Evolutionary conservation across 2,888 invertebrate genomes (phyloP).

Genomic region (Tricholauxania praeusta): DNA sequence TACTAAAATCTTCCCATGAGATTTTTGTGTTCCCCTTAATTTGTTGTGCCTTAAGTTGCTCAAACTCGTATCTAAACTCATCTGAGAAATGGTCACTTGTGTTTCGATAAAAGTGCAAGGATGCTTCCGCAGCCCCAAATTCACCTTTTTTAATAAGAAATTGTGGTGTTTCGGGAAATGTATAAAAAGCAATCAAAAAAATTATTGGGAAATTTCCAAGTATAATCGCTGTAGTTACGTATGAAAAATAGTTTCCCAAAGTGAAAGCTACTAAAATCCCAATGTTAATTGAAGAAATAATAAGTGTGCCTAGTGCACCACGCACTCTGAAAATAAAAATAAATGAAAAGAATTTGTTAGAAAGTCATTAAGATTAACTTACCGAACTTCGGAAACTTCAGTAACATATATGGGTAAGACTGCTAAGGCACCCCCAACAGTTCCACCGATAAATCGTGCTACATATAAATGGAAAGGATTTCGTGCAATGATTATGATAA

Average conservation of each 20-base stretch:
- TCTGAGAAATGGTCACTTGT: conserved; percentile 53
- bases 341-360: not conserved
- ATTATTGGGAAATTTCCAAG: conserved; percentile 51
- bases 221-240: conserved; percentile 55
- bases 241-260: conserved; percentile 59
- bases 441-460: conserved; percentile 59
- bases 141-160: conserved; percentile 56
- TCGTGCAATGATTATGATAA: conserved; percentile 56
- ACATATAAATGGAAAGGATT: conserved; percentile 57
- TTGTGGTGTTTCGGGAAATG: conserved; percentile 65
- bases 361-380: conserved; percentile 6
- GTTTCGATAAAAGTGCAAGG: conserved; percentile 63
- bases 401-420: conserved; percentile 61
- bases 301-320: conserved; percentile 61
- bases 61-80: conserved; percentile 58
- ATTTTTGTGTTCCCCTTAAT: conserved; percentile 44
- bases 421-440: conserved; percentile 61
- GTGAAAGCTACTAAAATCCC: conserved; percentile 61
- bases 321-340: conserved; percentile 56
- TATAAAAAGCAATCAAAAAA: conserved; percentile 57
- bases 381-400: conserved; percentile 63
- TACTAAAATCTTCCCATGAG: conserved; percentile 61
- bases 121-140: conserved; percentile 59
- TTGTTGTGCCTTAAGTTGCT: conserved; percentile 54
- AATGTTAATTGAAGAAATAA: conserved; percentile 61